Conservation (phyloP, 2,113 vertebrate species). For the Calidris pugnax region DNA sequence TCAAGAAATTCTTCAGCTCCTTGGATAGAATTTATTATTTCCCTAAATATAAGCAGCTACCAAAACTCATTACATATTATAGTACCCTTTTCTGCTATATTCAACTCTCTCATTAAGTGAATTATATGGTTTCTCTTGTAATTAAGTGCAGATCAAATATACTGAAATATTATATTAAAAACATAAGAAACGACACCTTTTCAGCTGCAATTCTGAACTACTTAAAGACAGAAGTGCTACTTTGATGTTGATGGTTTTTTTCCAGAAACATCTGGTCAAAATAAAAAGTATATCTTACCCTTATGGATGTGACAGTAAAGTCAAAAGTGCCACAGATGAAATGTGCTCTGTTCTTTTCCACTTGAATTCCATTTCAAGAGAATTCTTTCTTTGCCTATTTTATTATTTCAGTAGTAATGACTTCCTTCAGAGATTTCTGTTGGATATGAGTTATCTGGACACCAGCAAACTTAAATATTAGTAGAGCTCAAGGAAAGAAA, state of each 20-base stretch:
- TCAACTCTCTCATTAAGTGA: not conserved
- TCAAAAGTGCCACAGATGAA: not conserved
- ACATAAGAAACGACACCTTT: not conserved
- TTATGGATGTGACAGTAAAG: not conserved
- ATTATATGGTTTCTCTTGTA: not conserved
- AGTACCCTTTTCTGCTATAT: not conserved
- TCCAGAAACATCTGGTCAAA: not conserved
- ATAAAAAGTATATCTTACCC: not conserved
- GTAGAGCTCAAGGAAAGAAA: not conserved
- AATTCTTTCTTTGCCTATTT: not conserved
- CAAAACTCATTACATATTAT: not conserved
- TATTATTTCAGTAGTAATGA: not conserved
- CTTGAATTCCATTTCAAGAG: not conserved
- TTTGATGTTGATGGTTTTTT: not conserved
- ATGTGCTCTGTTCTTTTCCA: not conserved
- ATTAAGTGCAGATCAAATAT: conserved; percentile 1
- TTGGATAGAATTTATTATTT: not conserved
- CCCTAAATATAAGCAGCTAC: not conserved
- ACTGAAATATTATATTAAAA: not conserved
- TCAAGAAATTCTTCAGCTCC: not conserved
- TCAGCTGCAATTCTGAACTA: not conserved
- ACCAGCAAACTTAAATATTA: not conserved
- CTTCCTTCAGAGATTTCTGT: not conserved
- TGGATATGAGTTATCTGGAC: not conserved
- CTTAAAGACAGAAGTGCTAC: not conserved